These are phyloP conservation scores for Nephrotoma flavescens DNA, from an alignment of 2,888 invertebrate species.

Conservation along the genomic window DNA sequence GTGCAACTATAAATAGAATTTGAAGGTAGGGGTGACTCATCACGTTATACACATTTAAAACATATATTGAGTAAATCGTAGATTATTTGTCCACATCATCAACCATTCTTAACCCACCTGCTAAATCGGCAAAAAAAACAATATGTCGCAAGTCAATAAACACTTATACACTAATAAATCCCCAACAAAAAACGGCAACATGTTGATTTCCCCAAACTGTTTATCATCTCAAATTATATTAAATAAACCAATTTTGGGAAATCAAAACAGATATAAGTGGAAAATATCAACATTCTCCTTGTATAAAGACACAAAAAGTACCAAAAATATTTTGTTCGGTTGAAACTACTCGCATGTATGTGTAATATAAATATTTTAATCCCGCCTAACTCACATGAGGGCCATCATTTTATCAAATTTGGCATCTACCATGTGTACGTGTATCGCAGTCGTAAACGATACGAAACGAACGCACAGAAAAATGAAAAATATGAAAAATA, in stretches of 20 bases:
- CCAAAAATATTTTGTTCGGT: background rate
- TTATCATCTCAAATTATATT: background rate
- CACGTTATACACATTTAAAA: background rate
- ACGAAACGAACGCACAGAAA: background rate
- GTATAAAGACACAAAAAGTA: background rate
- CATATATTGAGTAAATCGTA: background rate
- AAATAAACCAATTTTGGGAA: background rate
- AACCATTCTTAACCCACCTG: background rate
- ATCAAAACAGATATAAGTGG: background rate
- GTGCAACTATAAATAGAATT: background rate
- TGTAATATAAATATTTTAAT: background rate
- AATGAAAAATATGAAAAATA: background rate
- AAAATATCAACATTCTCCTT: background rate
- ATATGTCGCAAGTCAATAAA: background rate
- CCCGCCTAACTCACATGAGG: background rate
- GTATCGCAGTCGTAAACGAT: no score
- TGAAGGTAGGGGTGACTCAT: no score
- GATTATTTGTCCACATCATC: background rate
- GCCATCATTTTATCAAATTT: background rate
- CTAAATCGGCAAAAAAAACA: background rate
- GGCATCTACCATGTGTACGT: background rate
- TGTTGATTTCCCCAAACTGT: background rate
- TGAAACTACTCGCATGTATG: background rate
- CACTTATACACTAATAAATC: background rate
- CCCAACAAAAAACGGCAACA: background rate